Conservation (phyloP, 64 coral and sea anemone genomes). For the Anthopleura sola region DNA sequence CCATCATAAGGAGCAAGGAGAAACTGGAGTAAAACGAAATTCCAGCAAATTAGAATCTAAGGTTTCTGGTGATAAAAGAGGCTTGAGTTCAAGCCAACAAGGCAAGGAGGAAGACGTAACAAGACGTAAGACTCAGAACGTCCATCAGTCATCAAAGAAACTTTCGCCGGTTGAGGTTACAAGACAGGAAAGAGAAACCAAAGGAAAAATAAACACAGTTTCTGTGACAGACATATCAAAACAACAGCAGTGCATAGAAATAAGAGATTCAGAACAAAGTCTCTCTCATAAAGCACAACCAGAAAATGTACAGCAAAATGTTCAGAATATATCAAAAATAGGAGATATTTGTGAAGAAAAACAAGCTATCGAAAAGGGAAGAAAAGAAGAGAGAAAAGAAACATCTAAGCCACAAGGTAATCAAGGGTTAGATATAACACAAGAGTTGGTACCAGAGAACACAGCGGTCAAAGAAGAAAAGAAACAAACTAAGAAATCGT, state of each 20-base stretch:
- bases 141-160: not conserved
- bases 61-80: not conserved
- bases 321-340: not conserved
- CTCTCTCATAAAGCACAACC: not conserved
- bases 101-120: not conserved
- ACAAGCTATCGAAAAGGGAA: not conserved
- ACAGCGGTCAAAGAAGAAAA: not conserved
- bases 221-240: not conserved
- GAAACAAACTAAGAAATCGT: not conserved
- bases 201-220: not conserved
- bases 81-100: not conserved
- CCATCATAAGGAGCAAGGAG: not conserved
- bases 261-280: not conserved
- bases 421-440: not conserved
- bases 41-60: not conserved
- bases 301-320: not conserved
- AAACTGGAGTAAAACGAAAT: not conserved
- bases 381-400: not conserved
- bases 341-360: conserved; percentile 28
- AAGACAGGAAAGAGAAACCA: not conserved
- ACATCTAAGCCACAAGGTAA: not conserved
- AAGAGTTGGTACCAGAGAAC: not conserved
- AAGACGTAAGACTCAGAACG: not conserved
- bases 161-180: not conserved
- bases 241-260: not conserved